phyloP scores from a whole-genome alignment of 2,888 invertebrate genomes.

The Eupithecia subfuscata region DNA sequence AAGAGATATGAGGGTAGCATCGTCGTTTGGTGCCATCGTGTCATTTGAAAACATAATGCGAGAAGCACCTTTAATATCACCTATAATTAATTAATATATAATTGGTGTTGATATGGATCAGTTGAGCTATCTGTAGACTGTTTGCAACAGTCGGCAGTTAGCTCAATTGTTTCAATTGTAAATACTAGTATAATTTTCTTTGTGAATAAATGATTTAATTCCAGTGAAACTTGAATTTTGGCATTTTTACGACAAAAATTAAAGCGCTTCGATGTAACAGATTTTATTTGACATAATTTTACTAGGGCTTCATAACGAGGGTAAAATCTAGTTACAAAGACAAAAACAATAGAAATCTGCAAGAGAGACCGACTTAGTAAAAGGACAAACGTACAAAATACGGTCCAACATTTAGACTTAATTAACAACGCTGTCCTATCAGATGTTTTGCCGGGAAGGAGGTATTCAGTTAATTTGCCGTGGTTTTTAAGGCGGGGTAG shows the following conservation, averaged over 20 bases:
- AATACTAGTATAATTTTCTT: no score
- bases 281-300: neutral
- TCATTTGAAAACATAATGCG: no score
- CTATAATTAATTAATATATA: no score
- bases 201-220: no score
- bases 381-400: conserved; percentile 41
- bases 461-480: conserved; percentile 58
- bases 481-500: conserved; percentile 44
- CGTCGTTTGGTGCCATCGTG: no score
- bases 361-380: conserved; percentile 32
- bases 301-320: neutral
- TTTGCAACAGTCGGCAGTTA: no score
- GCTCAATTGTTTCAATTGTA: no score
- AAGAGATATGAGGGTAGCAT: no score
- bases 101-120: no score
- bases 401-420: conserved; percentile 42
- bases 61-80: no score
- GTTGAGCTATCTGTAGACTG: no score
- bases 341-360: conserved; percentile 34
- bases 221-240: neutral
- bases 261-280: neutral
- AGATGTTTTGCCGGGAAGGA: conserved; percentile 43
- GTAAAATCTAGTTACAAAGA: conserved; percentile 21
- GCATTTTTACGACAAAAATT: neutral
- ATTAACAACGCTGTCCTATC: conserved; percentile 45